Percentiles rank a stretch among this genome's conserved stretches.
These are phyloP conservation scores for Sarcophaga bullata DNA, from an alignment of 1,140 invertebrate species.

Conservation along the genomic window DNA sequence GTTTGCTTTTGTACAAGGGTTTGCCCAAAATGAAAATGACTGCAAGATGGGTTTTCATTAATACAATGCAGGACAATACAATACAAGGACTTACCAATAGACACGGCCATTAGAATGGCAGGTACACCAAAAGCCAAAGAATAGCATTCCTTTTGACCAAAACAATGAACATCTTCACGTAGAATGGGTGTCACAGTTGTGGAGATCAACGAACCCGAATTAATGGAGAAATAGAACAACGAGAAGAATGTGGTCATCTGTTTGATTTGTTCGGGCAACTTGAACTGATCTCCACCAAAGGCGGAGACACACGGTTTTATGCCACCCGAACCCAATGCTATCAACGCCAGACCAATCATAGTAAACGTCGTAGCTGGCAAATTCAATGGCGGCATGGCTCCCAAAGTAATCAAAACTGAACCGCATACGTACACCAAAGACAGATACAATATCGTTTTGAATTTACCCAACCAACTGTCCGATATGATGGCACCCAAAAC, in stretches of 20 bases:
- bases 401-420: constrained; percentile 81
- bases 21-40: constrained; percentile 86
- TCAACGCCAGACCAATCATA: constrained; percentile 81
- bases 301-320: constrained; percentile 98
- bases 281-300: constrained; percentile 97
- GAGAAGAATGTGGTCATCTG: constrained; percentile 90
- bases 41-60: constrained; percentile 72
- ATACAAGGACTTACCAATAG: constrained; percentile 67
- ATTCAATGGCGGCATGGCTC: constrained; percentile 71
- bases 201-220: constrained; percentile 89
- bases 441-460: constrained; percentile 87
- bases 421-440: constrained; percentile 91
- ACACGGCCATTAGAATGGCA: constrained; percentile 84
- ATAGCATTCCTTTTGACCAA: constrained; percentile 84
- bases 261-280: constrained; percentile 79
- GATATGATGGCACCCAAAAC: constrained; percentile 84
- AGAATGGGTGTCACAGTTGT: constrained; percentile 90
- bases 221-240: constrained; percentile 94
- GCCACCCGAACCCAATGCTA: constrained; percentile 92
- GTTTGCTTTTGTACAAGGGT: constrained; percentile 80
- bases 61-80: background rate
- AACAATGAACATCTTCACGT: constrained; percentile 83
- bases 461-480: constrained; percentile 83
- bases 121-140: constrained; percentile 93
- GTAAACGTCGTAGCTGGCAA: constrained; percentile 74